A percentile compares a stretch with the other conserved stretches of the same genome.
Evolutionary conservation across 1,140 invertebrate genomes (phyloP).

Genomic region (Oncopodura yosiiana): DNA sequence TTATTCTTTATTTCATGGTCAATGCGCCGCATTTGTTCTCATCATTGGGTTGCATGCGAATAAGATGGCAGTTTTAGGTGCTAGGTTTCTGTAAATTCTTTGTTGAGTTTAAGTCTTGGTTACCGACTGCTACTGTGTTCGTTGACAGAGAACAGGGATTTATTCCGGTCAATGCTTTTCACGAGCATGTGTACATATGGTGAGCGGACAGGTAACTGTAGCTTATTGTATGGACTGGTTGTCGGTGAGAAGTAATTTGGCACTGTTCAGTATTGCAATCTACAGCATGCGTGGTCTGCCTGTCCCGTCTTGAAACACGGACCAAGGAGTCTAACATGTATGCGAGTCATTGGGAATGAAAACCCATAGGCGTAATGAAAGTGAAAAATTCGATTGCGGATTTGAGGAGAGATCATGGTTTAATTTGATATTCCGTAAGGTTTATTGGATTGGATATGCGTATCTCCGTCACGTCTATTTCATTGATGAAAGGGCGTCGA

Average conservation of each 20-base stretch:
- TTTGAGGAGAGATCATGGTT: constrained; percentile 43
- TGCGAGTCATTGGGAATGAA: constrained; percentile 61
- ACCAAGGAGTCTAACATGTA: constrained; percentile 80
- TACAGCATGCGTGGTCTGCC: constrained; percentile 45
- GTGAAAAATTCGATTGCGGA: constrained; percentile 42
- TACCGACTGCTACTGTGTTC: constrained; percentile 20
- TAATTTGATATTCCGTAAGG: constrained; percentile 44
- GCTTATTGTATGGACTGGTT: constrained; percentile 5
- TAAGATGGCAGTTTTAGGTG: constrained; percentile 12
- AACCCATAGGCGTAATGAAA: constrained; percentile 60
- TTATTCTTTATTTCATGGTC: constrained; percentile 6
- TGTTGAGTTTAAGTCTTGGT: constrained; percentile 1
- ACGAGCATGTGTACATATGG: constrained; percentile 11
- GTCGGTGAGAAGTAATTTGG: constrained; percentile 2
- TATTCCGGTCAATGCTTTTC: constrained; percentile 8
- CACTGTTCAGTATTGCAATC: constrained; percentile 25
- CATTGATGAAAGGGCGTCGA: constrained; percentile 47
- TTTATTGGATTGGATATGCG: constrained; percentile 40
- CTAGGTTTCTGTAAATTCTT: constrained; percentile 7
- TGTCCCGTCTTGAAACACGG: constrained; percentile 89
- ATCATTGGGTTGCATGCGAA: constrained; percentile 14
- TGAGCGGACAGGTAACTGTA: constrained; percentile 15
- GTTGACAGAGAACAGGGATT: constrained; percentile 10
- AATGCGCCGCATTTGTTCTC: constrained; percentile 18
- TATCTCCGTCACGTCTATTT: constrained; percentile 44